Percentiles rank a stretch among this genome's conserved stretches.
phyloP scores from a whole-genome alignment of 2,113 vertebrate genomes.

The Prionailurus bengalensis region DNA sequence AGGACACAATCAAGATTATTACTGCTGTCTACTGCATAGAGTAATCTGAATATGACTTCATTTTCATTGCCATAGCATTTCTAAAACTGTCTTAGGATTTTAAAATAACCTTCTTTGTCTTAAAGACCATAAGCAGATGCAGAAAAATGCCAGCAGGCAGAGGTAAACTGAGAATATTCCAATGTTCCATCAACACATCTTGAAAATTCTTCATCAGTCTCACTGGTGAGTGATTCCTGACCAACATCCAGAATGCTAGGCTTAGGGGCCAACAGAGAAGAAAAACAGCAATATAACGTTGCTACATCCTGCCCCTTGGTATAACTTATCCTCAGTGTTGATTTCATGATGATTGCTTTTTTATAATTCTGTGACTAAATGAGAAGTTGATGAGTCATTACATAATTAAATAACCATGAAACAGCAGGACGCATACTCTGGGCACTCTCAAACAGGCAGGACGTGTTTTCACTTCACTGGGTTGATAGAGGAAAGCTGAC shows the following conservation, averaged over 20 bases:
- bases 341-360: conserved; percentile 60
- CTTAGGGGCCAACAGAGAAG: neutral
- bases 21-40: neutral
- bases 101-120: conserved; percentile 63
- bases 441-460: neutral
- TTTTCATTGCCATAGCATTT: conserved; percentile 7
- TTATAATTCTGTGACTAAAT: conserved; percentile 56
- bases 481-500: conserved; percentile 32
- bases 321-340: conserved; percentile 47
- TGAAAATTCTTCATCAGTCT: conserved; percentile 58
- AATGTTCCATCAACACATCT: conserved; percentile 63
- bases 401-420: conserved; percentile 59
- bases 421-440: neutral
- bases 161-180: conserved; percentile 55
- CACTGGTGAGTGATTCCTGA: conserved; percentile 51
- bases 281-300: conserved; percentile 29
- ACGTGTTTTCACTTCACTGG: neutral
- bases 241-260: neutral
- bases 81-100: neutral
- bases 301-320: conserved; percentile 37
- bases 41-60: conserved; percentile 26
- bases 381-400: conserved; percentile 58
- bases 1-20: conserved; percentile 5
- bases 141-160: conserved; percentile 59
- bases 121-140: conserved; percentile 55